Evolutionary conservation across 1,140 invertebrate species (phyloP), one percentile per base, ranked within the genome.

Genomic region (Brevipalpus yothersi): DNA sequence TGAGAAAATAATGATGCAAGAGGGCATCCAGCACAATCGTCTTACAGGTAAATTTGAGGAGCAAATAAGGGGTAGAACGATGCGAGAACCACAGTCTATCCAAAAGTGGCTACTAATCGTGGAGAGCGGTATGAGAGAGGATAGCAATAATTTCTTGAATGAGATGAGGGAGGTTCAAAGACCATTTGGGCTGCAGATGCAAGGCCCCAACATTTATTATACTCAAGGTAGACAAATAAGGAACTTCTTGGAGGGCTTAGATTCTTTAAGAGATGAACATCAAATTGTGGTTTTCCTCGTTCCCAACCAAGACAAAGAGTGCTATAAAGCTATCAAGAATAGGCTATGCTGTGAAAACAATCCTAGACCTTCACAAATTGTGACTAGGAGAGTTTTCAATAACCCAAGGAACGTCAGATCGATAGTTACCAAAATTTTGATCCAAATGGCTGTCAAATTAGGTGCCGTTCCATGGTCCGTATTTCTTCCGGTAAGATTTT

Each of bases 241-340:
- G 12, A 60, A 42, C 15, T 61, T n/a, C 47, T 9, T 56, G 17
- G 58, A 58, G 9, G 17, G 7, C 19, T 60, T 10, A 15, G 39
- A 47, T 11, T 5, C 9, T 61, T 9, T 60, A 4, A 13, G 21
- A 5, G 12, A 12, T 19, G 39, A 19, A 0, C n/a, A 40, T 57
- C 4, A 53, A 31, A 53, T 60, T 4, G 75, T 86, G 10, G 67
- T 84, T 39, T 79, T 79, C 54, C 66, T 87, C 0, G 75, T 86
- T 1, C 74, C 78, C 0, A 81, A 80, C 39, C 80, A 80, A 60
- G 76, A 79, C 54, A 67, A 76, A 12, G 86, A 90, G 68, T 23
- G 56, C 4, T 57, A 57, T 40, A 73, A 77, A 39, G 80, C 82
- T 0, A 82, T 93, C 2, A 93, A 94, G 66, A 86, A 87, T 65